These are phyloP conservation scores for Silurus aristotelis DNA, from an alignment of 2,797 vertebrate species.

Conservation along the genomic window DNA sequence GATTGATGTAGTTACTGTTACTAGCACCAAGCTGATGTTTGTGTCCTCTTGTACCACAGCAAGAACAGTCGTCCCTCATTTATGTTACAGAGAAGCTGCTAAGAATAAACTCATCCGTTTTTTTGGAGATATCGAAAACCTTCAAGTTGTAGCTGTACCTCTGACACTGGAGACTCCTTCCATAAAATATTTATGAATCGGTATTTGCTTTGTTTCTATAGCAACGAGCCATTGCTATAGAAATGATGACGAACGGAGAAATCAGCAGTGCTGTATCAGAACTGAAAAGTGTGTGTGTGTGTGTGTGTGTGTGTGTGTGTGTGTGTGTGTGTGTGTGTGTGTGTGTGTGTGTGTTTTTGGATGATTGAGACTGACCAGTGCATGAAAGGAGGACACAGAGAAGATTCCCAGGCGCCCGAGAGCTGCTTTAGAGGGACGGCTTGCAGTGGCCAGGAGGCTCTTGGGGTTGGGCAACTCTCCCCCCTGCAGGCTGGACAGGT, in stretches of 20 bases:
- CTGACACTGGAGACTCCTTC: constrained; percentile 1
- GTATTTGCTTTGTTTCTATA: too few relatives aligned
- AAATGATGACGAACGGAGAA: background rate
- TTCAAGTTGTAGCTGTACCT: background rate
- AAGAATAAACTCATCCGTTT: too few relatives aligned
- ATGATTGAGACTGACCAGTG: constrained; percentile 77
- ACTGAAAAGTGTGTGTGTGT: background rate
- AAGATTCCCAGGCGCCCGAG: constrained; percentile 88
- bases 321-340: background rate
- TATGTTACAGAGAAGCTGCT: too few relatives aligned
- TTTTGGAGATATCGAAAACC: too few relatives aligned
- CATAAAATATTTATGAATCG: background rate
- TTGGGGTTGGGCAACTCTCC: constrained; percentile 92
- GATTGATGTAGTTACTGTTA: too few relatives aligned
- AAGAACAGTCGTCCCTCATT: background rate
- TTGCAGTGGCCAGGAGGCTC: constrained; percentile 85
- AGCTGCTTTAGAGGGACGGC: constrained; percentile 84
- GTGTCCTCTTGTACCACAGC: background rate
- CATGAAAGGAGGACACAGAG: constrained; percentile 92
- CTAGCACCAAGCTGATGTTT: background rate
- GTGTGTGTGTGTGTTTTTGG: background rate
- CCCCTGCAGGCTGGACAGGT: constrained; percentile 90
- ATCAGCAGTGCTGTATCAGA: background rate
- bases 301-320: background rate
- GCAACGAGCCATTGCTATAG: background rate